These are phyloP conservation scores for Megaleporinus macrocephalus DNA, from an alignment of 2,113 vertebrate genomes.

Conservation along the genomic window DNA sequence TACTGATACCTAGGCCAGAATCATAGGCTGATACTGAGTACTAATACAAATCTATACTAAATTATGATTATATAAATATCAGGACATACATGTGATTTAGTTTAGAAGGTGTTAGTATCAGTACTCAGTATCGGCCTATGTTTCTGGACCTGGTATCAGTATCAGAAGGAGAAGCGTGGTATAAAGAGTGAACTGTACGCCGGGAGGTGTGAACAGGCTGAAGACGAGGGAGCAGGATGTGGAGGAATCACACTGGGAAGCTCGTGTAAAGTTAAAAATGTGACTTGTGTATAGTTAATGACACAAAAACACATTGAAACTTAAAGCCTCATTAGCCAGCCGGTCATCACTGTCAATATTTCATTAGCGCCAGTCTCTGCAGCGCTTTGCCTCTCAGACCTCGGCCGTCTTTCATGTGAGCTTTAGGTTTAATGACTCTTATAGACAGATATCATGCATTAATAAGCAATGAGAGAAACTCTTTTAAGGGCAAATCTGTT, in stretches of 20 bases:
- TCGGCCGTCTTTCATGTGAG: background rate
- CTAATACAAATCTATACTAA: too few species aligned
- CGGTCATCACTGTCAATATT: conserved; percentile 2
- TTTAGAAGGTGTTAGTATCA: too few species aligned
- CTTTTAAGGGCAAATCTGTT: conserved; percentile 19
- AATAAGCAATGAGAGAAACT: background rate
- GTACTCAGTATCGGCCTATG: too few species aligned
- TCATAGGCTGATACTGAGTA: too few species aligned
- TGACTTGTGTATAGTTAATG: background rate
- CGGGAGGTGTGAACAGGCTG: background rate
- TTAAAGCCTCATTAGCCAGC: conserved; percentile 1
- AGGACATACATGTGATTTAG: too few species aligned
- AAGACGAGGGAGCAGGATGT: background rate
- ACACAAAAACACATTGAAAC: conserved; percentile 16
- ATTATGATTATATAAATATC: too few species aligned
- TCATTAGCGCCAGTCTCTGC: background rate
- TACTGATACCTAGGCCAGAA: too few species aligned
- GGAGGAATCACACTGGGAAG: background rate
- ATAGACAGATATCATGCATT: background rate
- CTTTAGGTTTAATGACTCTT: conserved; percentile 2
- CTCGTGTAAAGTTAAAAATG: background rate
- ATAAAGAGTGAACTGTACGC: background rate
- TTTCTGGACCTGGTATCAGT: too few species aligned
- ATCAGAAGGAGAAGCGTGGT: too few species aligned
- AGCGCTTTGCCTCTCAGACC: background rate